Conservation (phyloP, 2,797 vertebrate genomes). For the Helicolenus hilgendorfi region DNA sequence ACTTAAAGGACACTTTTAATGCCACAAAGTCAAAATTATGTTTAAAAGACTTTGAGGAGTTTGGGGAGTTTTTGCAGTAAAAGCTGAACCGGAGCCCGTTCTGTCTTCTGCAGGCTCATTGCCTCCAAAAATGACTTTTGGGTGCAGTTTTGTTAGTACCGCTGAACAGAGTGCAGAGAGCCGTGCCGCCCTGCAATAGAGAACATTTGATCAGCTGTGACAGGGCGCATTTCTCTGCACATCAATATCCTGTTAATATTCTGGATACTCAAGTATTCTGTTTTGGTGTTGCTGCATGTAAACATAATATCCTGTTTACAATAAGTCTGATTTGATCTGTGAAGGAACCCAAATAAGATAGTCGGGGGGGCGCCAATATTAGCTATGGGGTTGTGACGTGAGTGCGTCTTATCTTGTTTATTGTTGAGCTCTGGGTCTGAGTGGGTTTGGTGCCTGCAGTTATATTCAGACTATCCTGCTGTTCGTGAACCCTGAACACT, state of each 20-base stretch:
- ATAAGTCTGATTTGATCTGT: slow-evolving; percentile 65
- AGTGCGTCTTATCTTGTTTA: slow-evolving; percentile 54
- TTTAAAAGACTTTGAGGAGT: slow-evolving; percentile 42
- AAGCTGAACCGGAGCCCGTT: slow-evolving; percentile 17
- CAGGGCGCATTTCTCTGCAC: slow-evolving; percentile 41
- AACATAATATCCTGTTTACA: slow-evolving; percentile 84
- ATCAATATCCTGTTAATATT: slow-evolving; percentile 88
- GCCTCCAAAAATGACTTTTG: slow-evolving; percentile 77
- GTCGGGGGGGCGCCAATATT: slow-evolving; percentile 13
- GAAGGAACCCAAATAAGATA: slow-evolving; percentile 43
- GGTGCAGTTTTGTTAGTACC: slow-evolving; percentile 61
- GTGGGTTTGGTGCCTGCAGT: slow-evolving; percentile 1
- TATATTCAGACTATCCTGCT: slow-evolving; percentile 22
- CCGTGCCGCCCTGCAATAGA: slow-evolving; percentile 11
- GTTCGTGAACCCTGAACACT: not conserved
- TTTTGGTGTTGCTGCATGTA: slow-evolving; percentile 64
- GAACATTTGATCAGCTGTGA: slow-evolving; percentile 67
- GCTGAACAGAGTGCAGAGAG: slow-evolving; percentile 45
- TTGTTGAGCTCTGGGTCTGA: slow-evolving; percentile 10
- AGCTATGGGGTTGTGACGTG: not conserved
- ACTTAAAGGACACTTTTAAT: slow-evolving; percentile 37
- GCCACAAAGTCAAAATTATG: slow-evolving; percentile 54
- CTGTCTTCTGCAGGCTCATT: slow-evolving; percentile 70
- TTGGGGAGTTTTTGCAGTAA: slow-evolving; percentile 28
- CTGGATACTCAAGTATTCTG: slow-evolving; percentile 46